These are phyloP conservation scores for Merodon equestris DNA, from an alignment of 2,888 invertebrate genomes.

Conservation along the genomic window DNA sequence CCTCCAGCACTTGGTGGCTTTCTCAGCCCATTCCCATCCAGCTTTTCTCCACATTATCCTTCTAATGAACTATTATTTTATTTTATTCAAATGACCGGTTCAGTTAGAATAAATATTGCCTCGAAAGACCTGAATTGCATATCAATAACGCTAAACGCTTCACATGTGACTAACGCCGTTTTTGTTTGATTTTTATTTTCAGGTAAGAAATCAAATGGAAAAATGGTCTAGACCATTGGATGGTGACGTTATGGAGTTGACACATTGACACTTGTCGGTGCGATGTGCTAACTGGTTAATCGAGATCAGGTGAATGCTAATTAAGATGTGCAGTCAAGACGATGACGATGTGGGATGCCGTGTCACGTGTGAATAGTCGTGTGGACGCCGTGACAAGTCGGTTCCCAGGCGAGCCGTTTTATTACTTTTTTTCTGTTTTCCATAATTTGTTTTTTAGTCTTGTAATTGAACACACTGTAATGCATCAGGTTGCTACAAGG, in stretches of 20 bases:
- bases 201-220: constrained; percentile 61
- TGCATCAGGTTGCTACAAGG: no score
- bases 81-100: constrained; percentile 48
- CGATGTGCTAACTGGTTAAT: constrained; percentile 28
- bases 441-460: constrained; percentile 49
- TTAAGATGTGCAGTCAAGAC: constrained; percentile 23
- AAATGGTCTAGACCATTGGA: constrained; percentile 27
- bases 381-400: constrained; percentile 1
- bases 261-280: not conserved
- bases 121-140: constrained; percentile 50
- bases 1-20: not conserved
- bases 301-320: constrained; percentile 46
- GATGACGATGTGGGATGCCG: constrained; percentile 15
- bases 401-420: constrained; percentile 39
- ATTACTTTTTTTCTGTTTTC: constrained; percentile 28
- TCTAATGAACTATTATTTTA: constrained; percentile 48
- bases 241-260: constrained; percentile 27
- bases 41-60: constrained; percentile 27
- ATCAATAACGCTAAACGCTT: constrained; percentile 16
- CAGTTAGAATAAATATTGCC: constrained; percentile 39
- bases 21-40: constrained; percentile 34
- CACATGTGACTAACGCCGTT: constrained; percentile 22
- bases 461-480: constrained; percentile 38
- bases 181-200: constrained; percentile 37
- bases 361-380: constrained; percentile 11